phyloP scores from a whole-genome alignment of 2,113 vertebrate species.

The Zosterops pallidus region DNA sequence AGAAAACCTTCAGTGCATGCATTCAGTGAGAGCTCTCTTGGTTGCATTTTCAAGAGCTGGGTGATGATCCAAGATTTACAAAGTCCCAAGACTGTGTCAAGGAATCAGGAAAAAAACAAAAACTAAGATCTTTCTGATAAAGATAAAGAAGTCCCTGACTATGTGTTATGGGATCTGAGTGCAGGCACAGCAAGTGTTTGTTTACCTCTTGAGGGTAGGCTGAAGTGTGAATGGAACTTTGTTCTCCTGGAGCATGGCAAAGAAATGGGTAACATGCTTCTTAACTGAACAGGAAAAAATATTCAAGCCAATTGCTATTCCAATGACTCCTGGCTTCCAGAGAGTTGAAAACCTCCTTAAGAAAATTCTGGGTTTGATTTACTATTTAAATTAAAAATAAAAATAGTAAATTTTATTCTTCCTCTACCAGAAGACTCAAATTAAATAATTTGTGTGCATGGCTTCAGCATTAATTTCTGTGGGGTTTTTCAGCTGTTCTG shows the following conservation, averaged over 20 bases:
- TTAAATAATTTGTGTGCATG: background rate
- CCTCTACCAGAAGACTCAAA: background rate
- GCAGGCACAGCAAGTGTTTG: background rate
- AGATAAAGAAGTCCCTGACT: background rate
- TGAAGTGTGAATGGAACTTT: background rate
- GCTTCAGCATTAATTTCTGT: background rate
- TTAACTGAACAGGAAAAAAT: background rate
- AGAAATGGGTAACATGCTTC: background rate
- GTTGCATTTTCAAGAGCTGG: background rate
- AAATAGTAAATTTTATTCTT: background rate
- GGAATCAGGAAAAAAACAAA: background rate
- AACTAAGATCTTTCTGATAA: background rate
- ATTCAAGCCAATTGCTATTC: background rate
- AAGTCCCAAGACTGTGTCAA: background rate
- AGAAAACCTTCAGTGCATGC: background rate
- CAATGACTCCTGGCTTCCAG: background rate
- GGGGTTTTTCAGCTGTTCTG: background rate
- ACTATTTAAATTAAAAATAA: background rate
- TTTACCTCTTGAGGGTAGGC: background rate
- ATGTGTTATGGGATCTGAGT: background rate
- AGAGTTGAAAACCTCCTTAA: background rate
- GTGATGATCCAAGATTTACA: background rate
- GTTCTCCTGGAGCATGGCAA: background rate
- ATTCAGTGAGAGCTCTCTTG: background rate
- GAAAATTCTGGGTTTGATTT: background rate